phyloP scores from a whole-genome alignment of 2,888 invertebrate species.

The Habrosyne pyritoides region DNA sequence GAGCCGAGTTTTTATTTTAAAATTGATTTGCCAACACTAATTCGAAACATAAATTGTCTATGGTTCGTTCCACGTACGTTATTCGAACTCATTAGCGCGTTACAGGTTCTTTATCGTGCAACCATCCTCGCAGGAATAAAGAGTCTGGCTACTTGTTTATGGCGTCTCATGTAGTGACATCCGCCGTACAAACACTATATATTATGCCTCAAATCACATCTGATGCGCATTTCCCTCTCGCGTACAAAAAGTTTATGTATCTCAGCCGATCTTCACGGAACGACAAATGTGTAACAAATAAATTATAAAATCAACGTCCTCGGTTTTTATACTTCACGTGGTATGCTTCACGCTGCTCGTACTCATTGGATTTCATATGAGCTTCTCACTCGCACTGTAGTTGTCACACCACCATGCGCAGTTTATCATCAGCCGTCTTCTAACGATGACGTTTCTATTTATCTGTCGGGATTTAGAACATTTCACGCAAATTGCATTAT shows the following conservation, averaged over 20 bases:
- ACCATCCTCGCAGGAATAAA: conserved; percentile 35
- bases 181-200: conserved; percentile 77
- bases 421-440: conserved; percentile 74
- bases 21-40: conserved; percentile 26
- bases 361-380: conserved; percentile 36
- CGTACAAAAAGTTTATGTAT: conserved; percentile 80
- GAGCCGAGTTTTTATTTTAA: conserved; percentile 9
- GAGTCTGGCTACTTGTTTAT: conserved; percentile 59
- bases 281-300: conserved; percentile 84
- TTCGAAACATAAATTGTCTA: conserved; percentile 1
- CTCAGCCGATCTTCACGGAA: conserved; percentile 81
- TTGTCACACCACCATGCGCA: conserved; percentile 65
- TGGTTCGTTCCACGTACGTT: background rate
- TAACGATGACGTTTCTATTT: conserved; percentile 76
- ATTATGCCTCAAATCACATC: conserved; percentile 81
- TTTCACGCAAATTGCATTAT: conserved; percentile 65
- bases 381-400: conserved; percentile 52
- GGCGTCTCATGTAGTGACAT: conserved; percentile 63
- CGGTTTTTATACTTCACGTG: conserved; percentile 74
- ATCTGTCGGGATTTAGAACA: conserved; percentile 62
- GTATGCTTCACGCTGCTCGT: conserved; percentile 50
- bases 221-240: conserved; percentile 77
- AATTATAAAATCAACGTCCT: conserved; percentile 82
- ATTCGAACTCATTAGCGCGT: conserved; percentile 20
- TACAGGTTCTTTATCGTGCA: conserved; percentile 41